Evolutionary conservation across 2,888 invertebrate species (phyloP).

Genomic region (Zygogramma bicolorata): DNA sequence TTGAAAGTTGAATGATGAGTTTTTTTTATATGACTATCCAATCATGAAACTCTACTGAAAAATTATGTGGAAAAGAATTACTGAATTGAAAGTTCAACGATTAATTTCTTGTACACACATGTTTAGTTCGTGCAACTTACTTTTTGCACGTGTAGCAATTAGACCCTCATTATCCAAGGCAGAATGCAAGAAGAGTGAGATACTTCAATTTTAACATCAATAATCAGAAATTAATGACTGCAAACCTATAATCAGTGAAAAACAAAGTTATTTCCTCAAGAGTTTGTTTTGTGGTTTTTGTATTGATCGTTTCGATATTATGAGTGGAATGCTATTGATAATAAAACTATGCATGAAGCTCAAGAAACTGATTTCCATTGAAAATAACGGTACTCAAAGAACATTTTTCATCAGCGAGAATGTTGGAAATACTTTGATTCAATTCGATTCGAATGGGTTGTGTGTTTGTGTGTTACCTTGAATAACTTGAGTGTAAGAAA

Average conservation of each 20-base stretch:
- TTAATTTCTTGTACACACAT: not conserved
- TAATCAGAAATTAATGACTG: not conserved
- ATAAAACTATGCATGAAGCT: not conserved
- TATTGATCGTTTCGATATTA: not conserved
- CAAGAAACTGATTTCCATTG: not conserved
- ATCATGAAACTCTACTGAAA: too few relatives aligned
- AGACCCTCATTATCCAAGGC: not conserved
- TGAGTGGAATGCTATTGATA: not conserved
- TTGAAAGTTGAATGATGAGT: too few relatives aligned
- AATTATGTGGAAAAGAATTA: too few relatives aligned
- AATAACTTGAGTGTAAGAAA: too few relatives aligned
- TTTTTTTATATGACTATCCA: too few relatives aligned
- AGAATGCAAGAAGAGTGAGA: not conserved
- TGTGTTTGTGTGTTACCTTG: too few relatives aligned
- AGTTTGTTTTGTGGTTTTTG: not conserved
- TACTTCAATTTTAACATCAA: not conserved
- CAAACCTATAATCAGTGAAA: not conserved
- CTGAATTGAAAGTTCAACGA: not conserved
- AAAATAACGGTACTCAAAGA: not conserved
- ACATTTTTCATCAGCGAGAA: not conserved
- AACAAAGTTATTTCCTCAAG: not conserved
- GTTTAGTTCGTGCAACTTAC: not conserved
- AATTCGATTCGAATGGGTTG: too few relatives aligned
- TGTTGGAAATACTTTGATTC: not conserved
- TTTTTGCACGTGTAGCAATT: not conserved